Conservation (phyloP, 2,113 vertebrate species). For the Gopherus flavomarginatus region DNA sequence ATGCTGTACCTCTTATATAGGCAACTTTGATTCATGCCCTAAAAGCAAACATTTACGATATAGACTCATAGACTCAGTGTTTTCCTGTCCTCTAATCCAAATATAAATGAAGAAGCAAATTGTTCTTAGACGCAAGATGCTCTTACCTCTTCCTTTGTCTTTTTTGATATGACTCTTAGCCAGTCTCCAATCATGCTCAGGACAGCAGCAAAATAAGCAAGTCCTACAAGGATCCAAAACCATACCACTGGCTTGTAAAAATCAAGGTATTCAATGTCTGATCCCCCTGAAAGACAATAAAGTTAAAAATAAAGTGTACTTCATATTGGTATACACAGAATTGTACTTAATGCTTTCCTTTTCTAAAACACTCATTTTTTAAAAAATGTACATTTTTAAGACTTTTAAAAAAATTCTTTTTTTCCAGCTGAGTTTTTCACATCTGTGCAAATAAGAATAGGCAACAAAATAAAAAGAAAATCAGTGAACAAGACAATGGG, state of each 20-base stretch:
- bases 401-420: neutral
- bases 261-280: slow-evolving; percentile 92
- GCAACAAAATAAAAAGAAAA: neutral
- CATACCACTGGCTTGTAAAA: slow-evolving; percentile 97
- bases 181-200: slow-evolving; percentile 99
- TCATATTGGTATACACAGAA: neutral
- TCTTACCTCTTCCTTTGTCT: slow-evolving; percentile 98
- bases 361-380: neutral
- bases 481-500: neutral
- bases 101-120: neutral
- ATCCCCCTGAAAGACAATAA: slow-evolving; percentile 81
- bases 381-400: neutral
- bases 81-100: neutral
- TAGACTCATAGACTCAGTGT: neutral
- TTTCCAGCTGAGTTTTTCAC: neutral
- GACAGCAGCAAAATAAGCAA: slow-evolving; percentile 97
- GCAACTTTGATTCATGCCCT: neutral
- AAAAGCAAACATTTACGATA: neutral
- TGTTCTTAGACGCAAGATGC: neutral
- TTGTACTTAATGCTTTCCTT: neutral
- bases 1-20: neutral
- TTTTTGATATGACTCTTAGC: slow-evolving; percentile 97
- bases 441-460: neutral
- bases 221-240: slow-evolving; percentile 99
- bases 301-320: neutral